Evolutionary conservation across 1,140 invertebrate genomes (phyloP).

Genomic region (Dendrolimus punctatus): DNA sequence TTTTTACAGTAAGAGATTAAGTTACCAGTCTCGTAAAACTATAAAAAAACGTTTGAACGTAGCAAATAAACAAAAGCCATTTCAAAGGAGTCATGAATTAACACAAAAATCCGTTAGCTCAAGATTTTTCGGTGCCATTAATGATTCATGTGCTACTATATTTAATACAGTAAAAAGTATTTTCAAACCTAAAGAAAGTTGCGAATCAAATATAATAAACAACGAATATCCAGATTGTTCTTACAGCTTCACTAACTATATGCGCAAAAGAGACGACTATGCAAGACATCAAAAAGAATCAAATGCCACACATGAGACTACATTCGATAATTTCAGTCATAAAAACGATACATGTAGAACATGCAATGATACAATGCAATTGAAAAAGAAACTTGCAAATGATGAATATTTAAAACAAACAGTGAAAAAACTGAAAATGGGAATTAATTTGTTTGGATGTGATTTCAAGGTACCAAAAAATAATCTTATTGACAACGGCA

Average conservation of each 20-base stretch:
- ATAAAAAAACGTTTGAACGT: slow-evolving; percentile 9
- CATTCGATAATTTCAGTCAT: slow-evolving; percentile 3
- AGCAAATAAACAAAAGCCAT: slow-evolving; percentile 9
- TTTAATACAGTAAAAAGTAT: slow-evolving; percentile 44
- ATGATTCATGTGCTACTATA: slow-evolving; percentile 44
- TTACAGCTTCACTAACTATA: slow-evolving; percentile 49
- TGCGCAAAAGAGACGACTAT: slow-evolving; percentile 35
- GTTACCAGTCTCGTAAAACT: slow-evolving; percentile 6
- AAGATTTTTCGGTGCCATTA: slow-evolving; percentile 40
- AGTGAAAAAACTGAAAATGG: slow-evolving; percentile 55
- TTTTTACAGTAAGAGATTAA: slow-evolving; percentile 3
- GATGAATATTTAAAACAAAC: slow-evolving; percentile 37
- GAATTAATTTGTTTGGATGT: slow-evolving; percentile 61
- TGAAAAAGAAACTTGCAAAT: slow-evolving; percentile 34
- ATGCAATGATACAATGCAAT: slow-evolving; percentile 40
- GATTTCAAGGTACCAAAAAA: slow-evolving; percentile 49
- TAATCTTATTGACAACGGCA: too few relatives aligned
- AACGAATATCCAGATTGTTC: slow-evolving; percentile 12
- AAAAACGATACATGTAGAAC: slow-evolving; percentile 28
- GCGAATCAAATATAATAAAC: slow-evolving; percentile 6
- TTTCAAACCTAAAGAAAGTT: slow-evolving; percentile 26
- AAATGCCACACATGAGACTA: slow-evolving; percentile 2
- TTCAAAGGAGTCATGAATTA: slow-evolving; percentile 6
- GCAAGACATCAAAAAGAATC: slow-evolving; percentile 4
- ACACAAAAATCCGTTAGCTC: slow-evolving; percentile 28